Conservation (phyloP, 2,797 vertebrate genomes). For the Microhierax caerulescens region DNA sequence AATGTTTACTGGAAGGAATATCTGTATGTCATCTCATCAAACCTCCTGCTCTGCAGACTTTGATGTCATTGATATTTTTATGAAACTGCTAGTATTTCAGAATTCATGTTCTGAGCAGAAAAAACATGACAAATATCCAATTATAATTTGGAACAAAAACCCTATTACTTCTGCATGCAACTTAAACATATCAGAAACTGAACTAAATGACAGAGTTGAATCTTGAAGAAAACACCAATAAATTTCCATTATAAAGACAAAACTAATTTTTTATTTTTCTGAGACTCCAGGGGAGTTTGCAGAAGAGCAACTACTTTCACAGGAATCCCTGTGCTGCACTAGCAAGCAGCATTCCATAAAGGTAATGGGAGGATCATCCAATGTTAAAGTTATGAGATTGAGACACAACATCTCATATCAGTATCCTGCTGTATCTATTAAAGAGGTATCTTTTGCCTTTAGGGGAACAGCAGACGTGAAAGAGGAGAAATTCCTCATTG, state of each 20-base stretch:
- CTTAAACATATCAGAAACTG: background rate
- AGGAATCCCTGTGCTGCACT: background rate
- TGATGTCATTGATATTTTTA: background rate
- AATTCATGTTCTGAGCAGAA: background rate
- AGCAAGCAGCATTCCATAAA: background rate
- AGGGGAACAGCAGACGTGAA: background rate
- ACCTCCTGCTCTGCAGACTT: background rate
- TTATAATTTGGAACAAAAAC: background rate
- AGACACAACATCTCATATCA: background rate
- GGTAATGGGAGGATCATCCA: background rate
- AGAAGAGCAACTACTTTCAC: background rate
- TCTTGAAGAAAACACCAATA: background rate
- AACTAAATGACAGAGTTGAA: background rate
- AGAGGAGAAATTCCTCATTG: background rate
- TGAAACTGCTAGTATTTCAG: background rate
- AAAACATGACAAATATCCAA: background rate
- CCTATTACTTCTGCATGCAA: background rate
- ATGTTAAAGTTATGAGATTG: background rate
- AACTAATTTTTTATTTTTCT: background rate
- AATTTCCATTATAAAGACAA: background rate
- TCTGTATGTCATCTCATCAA: background rate
- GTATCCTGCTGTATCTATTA: background rate
- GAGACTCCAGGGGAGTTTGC: background rate
- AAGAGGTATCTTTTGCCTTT: background rate
- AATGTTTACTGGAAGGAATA: background rate